Evolutionary conservation across 1,140 invertebrate species (phyloP).

Genomic region (Atta cephalotes): DNA sequence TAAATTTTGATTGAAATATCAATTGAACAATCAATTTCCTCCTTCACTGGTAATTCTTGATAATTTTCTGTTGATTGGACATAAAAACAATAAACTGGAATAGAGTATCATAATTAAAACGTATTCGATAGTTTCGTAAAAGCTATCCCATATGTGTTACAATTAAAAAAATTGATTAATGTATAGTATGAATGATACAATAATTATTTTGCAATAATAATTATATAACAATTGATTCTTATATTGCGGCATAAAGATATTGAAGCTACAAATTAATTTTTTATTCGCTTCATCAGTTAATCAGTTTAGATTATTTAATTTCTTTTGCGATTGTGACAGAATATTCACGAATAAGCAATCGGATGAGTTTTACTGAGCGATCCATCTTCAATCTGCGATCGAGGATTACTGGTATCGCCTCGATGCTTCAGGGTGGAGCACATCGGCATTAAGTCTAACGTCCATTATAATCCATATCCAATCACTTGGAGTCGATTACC

Average conservation of each 20-base stretch:
- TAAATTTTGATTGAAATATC: not conserved
- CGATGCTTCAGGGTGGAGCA: conserved; percentile 55
- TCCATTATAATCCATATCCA: conserved; percentile 78
- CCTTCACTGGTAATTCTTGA: not conserved
- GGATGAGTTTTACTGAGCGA: conserved; percentile 9
- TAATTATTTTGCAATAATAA: not conserved
- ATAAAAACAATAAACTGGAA: not conserved
- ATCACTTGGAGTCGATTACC: conserved; percentile 81
- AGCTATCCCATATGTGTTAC: not conserved
- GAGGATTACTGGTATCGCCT: conserved; percentile 25
- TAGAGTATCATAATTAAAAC: not conserved
- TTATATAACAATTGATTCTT: not conserved
- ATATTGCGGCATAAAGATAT: not conserved
- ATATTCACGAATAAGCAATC: not conserved
- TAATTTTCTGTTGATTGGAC: not conserved
- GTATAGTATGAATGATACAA: not conserved
- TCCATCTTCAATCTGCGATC: conserved; percentile 29
- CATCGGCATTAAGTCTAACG: conserved; percentile 64
- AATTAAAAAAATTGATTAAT: not conserved
- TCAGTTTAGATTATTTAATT: not conserved
- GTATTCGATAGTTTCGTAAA: not conserved
- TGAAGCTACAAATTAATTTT: not conserved
- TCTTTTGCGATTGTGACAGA: not conserved
- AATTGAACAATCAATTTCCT: not conserved
- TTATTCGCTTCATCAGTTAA: not conserved